Conservation (phyloP, 2,888 invertebrate genomes). For the Macaria liturata region DNA sequence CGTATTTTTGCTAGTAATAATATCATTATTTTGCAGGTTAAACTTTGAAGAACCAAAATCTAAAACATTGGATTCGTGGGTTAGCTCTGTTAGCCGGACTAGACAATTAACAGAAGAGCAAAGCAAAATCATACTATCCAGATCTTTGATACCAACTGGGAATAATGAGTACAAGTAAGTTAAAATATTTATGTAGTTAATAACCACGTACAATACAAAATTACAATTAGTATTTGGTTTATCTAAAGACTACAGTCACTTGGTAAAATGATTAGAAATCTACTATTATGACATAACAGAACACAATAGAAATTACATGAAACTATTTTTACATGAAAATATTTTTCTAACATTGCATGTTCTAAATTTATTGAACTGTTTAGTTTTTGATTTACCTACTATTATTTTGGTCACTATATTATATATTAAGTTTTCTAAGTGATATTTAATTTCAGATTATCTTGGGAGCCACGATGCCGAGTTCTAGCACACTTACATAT, state of each 20-base stretch:
- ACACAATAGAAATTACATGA: too few species aligned
- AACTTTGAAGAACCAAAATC: slow-evolving; percentile 5
- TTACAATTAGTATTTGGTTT: too few species aligned
- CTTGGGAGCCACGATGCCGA: slow-evolving; percentile 7
- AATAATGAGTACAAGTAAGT: slow-evolving; percentile 2
- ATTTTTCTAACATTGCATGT: too few species aligned
- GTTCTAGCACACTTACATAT: slow-evolving; percentile 1
- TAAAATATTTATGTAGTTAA: neutral
- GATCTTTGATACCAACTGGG: slow-evolving; percentile 2
- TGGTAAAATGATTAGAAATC: too few species aligned
- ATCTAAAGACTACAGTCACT: too few species aligned
- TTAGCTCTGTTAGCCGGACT: neutral
- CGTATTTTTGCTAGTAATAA: too few species aligned
- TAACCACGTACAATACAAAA: too few species aligned
- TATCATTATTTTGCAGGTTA: neutral
- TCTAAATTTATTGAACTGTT: too few species aligned
- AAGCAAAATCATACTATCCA: slow-evolving; percentile 3
- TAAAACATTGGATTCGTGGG: slow-evolving; percentile 5
- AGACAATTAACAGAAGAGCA: slow-evolving; percentile 9
- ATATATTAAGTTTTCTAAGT: neutral
- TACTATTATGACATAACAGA: too few species aligned
- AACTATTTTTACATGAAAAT: too few species aligned
- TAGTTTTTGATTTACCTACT: too few species aligned
- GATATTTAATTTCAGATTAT: neutral
- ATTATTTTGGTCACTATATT: too few species aligned